Evolutionary conservation across 2,888 invertebrate species (phyloP), one percentile per base, ranked within the genome.

Genomic region (Parascotia fuliginaria): DNA sequence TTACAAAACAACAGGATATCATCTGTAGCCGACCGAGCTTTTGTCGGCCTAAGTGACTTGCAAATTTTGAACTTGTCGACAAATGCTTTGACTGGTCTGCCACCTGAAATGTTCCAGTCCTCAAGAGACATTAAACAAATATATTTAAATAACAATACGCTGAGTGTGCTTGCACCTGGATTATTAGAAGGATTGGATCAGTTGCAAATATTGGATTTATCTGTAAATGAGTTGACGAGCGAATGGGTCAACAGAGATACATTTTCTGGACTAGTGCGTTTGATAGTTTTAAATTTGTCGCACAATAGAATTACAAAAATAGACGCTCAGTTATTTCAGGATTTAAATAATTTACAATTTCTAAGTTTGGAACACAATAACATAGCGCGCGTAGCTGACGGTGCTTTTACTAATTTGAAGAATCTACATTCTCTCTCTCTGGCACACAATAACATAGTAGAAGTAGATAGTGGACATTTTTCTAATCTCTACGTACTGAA

Each of bases 231-330:
- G 73, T 86, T 97, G 65, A 95, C 95, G n/a, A 96, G 95, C 74
- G 94, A 94, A 63, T 96, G 95, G 95, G 94, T 96, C 40, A 95
- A 95, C 68, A 93, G 95, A 71, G 95, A 96, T 70, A 95, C 96
- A 15, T 96, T 97, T 86, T 93, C 95, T 15, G 95, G 95, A 54
- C 89, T 97, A 39, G 94, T 95, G 4, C 94, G 96, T 33, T 92
- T 97, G 27, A 95, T 96, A 47, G 94, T 96, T 47, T 90, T 97
- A 52, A 96, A 96, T 83, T 85, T 97, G 61, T 95, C 95, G 0
- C 92, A 94, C 82, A 97, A 97, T 83, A 89, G 93, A 67, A 91
- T 97, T 46, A 94, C 94, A 7, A 94, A 95, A 77, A 94, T 97
- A 68, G 95, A 96, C 80, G 89, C 94, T 9, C 89, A 94, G 62